Evolutionary conservation across 2,797 vertebrate genomes (phyloP), one percentile per base, ranked within the genome.

Genomic region (Petrocephalus sullivani): DNA sequence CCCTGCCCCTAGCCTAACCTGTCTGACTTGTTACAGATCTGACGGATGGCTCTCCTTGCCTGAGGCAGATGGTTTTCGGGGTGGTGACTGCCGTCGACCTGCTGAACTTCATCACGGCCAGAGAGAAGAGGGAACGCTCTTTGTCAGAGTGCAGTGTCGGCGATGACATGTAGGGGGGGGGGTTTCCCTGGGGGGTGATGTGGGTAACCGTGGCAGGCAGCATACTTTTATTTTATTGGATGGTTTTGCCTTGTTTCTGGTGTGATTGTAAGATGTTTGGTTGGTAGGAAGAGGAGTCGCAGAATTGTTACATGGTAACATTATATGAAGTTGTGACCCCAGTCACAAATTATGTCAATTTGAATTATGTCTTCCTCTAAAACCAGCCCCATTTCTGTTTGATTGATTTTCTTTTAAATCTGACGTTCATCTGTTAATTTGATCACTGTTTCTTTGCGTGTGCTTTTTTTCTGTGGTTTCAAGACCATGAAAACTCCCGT

Each of bases 81-180:
- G 96, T 99, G 1, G 97, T 99, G 88, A 99, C 98, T 0, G 97
- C 98, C 87, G 97, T 99, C 0, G 98, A 99, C 95, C 93, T 99
- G 90, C 96, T 99, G 54, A 97, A 96, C 93, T 99, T 98, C 0
- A 97, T 99, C 89, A 97, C 97, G 0, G 91, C 90, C 0, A 93
- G 91, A 0, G 96, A 97, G 91, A 95, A 92, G 92, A 90, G 92
- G 56, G 94, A 95, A 90, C 92, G 94, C 7, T 93, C 94, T 4
- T 57, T 95, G 81, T 96, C 95, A 0, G 95, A 96, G 88, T 94
- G 94, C 33, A 93, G 92, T 71, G 10, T 71, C 12, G 64, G 64
- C 0, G 95, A 96, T 8, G 95, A 96, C 28, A 78, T 91, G 86
- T 93, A 89, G 92, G 14, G 21, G 51, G 23, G 19, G 1, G 8